Evolutionary conservation across 2,797 vertebrate genomes (phyloP).

Genomic region (Protonibea diacanthus): DNA sequence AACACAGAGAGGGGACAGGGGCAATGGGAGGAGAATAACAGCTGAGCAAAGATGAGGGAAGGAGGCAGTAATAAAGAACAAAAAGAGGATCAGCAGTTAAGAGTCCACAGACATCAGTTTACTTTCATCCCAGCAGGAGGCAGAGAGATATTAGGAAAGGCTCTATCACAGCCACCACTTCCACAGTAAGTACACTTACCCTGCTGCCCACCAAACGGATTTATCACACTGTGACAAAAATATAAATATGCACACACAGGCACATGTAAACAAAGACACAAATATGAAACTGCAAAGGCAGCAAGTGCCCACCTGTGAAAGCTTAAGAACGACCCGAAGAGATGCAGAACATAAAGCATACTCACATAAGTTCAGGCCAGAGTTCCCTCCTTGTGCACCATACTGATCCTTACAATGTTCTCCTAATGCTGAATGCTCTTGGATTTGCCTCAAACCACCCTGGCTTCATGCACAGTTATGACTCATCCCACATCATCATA

Average conservation of each 20-base stretch:
- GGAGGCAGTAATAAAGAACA: slow-evolving; percentile 46
- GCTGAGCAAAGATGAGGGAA: slow-evolving; percentile 38
- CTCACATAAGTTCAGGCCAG: slow-evolving; percentile 24
- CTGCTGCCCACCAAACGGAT: slow-evolving; percentile 26
- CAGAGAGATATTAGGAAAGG: slow-evolving; percentile 18
- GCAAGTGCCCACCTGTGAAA: slow-evolving; percentile 28
- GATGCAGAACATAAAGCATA: slow-evolving; percentile 30
- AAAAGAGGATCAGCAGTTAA: slow-evolving; percentile 50
- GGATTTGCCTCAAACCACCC: slow-evolving; percentile 44
- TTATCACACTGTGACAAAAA: slow-evolving; percentile 25
- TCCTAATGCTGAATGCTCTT: slow-evolving; percentile 39
- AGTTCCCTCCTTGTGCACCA: slow-evolving; percentile 21
- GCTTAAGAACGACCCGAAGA: slow-evolving; percentile 39
- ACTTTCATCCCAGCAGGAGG: slow-evolving; percentile 63
- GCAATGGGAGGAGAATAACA: slow-evolving; percentile 38
- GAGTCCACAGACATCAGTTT: slow-evolving; percentile 47
- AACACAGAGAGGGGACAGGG: background rate
- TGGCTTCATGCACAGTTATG: slow-evolving; percentile 48
- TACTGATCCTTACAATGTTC: slow-evolving; percentile 29
- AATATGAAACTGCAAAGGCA: slow-evolving; percentile 29
- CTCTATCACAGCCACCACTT: slow-evolving; percentile 27
- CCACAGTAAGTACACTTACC: slow-evolving; percentile 21
- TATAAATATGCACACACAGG: slow-evolving; percentile 17
- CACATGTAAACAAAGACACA: slow-evolving; percentile 41
- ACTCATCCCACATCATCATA: slow-evolving; percentile 55